Percentiles rank a stretch among this genome's conserved stretches.
Evolutionary conservation across 2,113 vertebrate genomes (phyloP).

Genomic region (Acrocephalus arundinaceus): DNA sequence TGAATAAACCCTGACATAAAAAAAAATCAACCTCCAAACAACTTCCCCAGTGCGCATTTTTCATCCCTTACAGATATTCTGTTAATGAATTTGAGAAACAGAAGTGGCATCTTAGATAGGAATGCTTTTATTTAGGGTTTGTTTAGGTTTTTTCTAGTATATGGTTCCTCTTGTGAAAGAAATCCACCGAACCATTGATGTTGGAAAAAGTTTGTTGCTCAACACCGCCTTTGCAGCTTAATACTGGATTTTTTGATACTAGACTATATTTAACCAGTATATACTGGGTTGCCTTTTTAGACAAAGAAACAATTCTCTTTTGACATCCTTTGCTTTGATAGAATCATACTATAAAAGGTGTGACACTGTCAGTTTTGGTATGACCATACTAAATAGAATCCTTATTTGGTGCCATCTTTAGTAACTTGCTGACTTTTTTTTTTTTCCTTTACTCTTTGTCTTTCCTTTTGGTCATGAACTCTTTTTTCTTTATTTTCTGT

Average conservation of each 20-base stretch:
- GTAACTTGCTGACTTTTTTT: neutral
- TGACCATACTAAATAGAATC: neutral
- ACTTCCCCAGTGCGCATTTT: neutral
- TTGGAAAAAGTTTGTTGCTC: neutral
- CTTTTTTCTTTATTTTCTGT: neutral
- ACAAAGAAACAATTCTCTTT: neutral
- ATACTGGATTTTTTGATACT: neutral
- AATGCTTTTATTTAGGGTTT: neutral
- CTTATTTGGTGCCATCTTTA: neutral
- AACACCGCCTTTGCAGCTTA: neutral
- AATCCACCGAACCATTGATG: neutral
- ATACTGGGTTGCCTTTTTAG: neutral
- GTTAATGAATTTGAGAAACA: neutral
- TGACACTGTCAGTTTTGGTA: neutral
- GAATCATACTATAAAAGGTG: neutral
- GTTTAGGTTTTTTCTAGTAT: neutral
- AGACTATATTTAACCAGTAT: neutral
- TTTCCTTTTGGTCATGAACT: neutral
- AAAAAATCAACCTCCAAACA: neutral
- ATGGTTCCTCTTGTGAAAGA: neutral
- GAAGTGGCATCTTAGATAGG: neutral
- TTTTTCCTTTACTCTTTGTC: neutral
- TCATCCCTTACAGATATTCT: neutral
- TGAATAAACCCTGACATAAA: neutral
- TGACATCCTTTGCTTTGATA: neutral